A percentile compares a stretch with the other conserved stretches of the same genome.
Evolutionary conservation across 2,113 vertebrate species (phyloP).

Genomic region (Zosterops borbonicus): DNA sequence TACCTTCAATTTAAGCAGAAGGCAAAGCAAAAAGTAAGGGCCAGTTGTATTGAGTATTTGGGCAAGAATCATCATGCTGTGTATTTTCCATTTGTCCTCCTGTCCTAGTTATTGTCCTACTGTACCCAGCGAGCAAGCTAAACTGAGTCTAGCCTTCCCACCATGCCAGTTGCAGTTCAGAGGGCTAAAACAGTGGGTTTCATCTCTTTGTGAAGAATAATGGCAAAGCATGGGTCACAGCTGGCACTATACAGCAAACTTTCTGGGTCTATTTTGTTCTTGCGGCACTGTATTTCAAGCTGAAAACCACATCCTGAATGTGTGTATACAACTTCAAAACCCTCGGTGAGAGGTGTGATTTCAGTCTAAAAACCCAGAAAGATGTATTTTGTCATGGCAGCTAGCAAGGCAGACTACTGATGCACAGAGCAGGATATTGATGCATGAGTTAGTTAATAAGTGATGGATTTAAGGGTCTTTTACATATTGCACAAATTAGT

Average conservation of each 20-base stretch:
- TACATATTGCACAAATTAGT: not conserved
- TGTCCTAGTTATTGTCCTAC: not conserved
- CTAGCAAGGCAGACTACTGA: not conserved
- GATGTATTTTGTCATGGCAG: not conserved
- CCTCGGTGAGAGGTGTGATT: not conserved
- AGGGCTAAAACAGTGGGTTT: not conserved
- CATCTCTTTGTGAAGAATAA: not conserved
- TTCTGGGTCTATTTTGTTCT: not conserved
- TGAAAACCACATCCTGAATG: conserved; percentile 71
- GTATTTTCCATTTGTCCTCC: not conserved
- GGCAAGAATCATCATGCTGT: not conserved
- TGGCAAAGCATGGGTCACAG: not conserved
- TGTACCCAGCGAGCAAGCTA: not conserved
- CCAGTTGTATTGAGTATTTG: not conserved
- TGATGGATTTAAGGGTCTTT: not conserved
- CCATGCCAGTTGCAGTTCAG: not conserved
- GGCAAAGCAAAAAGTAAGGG: not conserved
- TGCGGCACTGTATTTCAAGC: not conserved
- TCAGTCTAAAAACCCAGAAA: not conserved
- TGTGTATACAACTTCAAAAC: not conserved
- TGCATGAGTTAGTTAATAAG: not conserved
- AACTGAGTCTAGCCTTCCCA: not conserved
- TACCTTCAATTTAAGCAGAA: not conserved
- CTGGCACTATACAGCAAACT: not conserved
- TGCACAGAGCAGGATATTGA: not conserved